Evolutionary conservation across 1,140 invertebrate genomes (phyloP).

Genomic region (Saxidomus purpurata): DNA sequence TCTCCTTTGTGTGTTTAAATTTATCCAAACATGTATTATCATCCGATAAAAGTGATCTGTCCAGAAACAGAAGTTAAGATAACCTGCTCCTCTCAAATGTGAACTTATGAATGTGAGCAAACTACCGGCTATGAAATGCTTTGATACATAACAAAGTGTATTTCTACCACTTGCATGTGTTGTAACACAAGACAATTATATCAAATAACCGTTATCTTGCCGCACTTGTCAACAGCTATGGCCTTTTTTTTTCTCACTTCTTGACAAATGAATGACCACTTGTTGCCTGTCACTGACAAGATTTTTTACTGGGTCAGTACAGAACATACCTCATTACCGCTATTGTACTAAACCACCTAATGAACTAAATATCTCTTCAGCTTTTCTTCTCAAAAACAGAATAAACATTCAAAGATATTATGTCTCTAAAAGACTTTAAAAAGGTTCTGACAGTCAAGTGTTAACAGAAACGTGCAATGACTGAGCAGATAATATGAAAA

Average conservation of each 20-base stretch:
- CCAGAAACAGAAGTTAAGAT: neutral
- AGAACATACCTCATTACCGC: neutral
- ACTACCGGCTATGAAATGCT: neutral
- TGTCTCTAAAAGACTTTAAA: too few species aligned
- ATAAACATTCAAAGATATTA: too few species aligned
- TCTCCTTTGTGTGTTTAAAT: neutral
- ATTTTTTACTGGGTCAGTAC: slow-evolving; percentile 1
- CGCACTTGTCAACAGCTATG: slow-evolving; percentile 25
- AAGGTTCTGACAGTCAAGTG: too few species aligned
- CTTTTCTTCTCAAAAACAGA: too few species aligned
- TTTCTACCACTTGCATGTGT: neutral
- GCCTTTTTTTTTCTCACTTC: neutral
- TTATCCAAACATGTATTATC: too few species aligned
- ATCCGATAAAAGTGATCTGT: neutral
- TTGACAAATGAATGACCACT: slow-evolving; percentile 8
- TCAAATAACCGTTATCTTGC: neutral
- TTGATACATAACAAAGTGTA: neutral
- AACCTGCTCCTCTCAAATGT: neutral
- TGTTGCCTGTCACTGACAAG: neutral
- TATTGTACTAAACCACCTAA: too few species aligned
- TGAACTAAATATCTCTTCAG: too few species aligned
- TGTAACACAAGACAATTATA: slow-evolving; percentile 16
- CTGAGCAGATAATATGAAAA: too few species aligned
- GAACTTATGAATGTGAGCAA: neutral
- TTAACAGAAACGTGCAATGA: too few species aligned